Evolutionary conservation across 92 coral and sea anemone species (phyloP).

Genomic region (Paramuricea clavata): DNA sequence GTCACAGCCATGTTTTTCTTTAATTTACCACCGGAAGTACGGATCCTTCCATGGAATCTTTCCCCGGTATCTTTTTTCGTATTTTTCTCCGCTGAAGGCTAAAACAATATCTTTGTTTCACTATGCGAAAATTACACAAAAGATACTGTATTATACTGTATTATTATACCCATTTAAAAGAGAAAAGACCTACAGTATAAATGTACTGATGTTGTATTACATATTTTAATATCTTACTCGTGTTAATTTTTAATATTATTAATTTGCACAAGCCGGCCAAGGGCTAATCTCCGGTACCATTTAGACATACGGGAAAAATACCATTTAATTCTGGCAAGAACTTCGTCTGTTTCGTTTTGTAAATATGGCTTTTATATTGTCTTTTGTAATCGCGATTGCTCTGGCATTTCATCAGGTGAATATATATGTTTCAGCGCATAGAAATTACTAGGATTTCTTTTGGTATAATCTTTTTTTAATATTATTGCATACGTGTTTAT

Average conservation of each 20-base stretch:
- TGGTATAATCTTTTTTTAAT: neutral
- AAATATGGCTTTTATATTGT: neutral
- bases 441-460: neutral
- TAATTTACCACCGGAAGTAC: neutral
- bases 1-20: conserved; percentile 12
- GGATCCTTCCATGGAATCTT: neutral
- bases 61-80: neutral
- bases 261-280: neutral
- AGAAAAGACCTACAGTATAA: too few species aligned
- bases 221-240: too few species aligned
- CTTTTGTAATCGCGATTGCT: neutral
- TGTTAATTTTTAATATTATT: too few species aligned
- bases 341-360: neutral
- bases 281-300: neutral
- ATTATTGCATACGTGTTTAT: neutral
- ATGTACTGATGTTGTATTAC: too few species aligned
- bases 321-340: neutral
- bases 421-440: neutral
- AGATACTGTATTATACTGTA: too few species aligned
- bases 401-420: conserved; percentile 2
- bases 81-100: too few species aligned
- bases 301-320: conserved; percentile 1
- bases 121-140: too few species aligned
- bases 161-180: too few species aligned
- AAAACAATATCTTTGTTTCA: too few species aligned